phyloP scores from a whole-genome alignment of 1,140 invertebrate genomes.

The Bicyclus anynana region DNA sequence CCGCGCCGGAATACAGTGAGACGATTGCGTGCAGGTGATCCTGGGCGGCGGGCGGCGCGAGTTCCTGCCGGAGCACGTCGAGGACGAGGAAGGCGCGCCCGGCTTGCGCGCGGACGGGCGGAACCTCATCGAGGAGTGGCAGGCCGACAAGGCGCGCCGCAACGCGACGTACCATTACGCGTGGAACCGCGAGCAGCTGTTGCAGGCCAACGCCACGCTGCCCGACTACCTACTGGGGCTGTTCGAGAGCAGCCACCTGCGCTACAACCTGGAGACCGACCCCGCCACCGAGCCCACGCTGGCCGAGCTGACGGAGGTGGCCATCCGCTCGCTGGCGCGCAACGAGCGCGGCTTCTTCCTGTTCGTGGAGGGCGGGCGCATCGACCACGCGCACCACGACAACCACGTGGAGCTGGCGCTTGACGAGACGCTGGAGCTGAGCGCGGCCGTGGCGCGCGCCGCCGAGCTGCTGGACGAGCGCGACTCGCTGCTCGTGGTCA shows the following conservation, averaged over 20 bases:
- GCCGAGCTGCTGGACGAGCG: background rate
- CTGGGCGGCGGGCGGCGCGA: constrained; percentile 85
- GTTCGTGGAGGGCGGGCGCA: constrained; percentile 91
- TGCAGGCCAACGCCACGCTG: constrained; percentile 77
- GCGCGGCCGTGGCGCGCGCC: constrained; percentile 62
- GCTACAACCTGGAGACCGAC: constrained; percentile 70
- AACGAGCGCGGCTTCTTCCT: constrained; percentile 91
- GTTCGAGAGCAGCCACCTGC: constrained; percentile 68
- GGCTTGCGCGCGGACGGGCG: constrained; percentile 78
- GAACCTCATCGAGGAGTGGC: constrained; percentile 74
- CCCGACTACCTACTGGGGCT: constrained; percentile 86
- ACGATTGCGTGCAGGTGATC: too few relatives aligned
- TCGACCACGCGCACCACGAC: constrained; percentile 90
- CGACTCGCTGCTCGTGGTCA: background rate
- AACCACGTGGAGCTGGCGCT: constrained; percentile 82
- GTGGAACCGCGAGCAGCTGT: constrained; percentile 81
- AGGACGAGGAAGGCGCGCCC: constrained; percentile 80
- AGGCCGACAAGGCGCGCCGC: constrained; percentile 58
- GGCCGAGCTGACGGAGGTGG: constrained; percentile 89
- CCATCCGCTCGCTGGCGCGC: constrained; percentile 86
- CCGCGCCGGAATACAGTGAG: background rate
- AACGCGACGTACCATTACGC: constrained; percentile 83
- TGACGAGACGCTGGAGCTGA: constrained; percentile 80
- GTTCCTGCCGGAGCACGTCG: constrained; percentile 79
- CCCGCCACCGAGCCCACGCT: constrained; percentile 82